These are phyloP conservation scores for Daktulosphaira vitifoliae DNA, from an alignment of 1,140 invertebrate genomes.

Conservation along the genomic window DNA sequence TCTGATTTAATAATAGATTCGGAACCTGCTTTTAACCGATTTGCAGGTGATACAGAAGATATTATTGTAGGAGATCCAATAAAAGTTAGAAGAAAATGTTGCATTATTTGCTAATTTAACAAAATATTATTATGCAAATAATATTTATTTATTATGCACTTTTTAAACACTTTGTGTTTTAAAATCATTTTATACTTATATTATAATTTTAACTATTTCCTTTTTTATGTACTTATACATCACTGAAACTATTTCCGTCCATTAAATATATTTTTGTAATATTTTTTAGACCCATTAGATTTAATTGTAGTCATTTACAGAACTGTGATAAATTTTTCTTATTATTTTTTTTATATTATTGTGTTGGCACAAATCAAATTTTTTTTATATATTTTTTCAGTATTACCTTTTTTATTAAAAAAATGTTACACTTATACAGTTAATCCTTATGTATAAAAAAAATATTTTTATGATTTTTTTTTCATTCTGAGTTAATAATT, in stretches of 20 bases:
- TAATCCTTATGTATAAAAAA: no score
- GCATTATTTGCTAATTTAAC: slow-evolving; percentile 42
- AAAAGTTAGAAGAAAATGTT: slow-evolving; percentile 51
- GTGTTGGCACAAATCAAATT: slow-evolving; percentile 18
- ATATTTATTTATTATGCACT: not conserved
- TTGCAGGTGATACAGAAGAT: slow-evolving; percentile 57
- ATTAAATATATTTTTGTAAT: slow-evolving; percentile 3
- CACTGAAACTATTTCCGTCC: slow-evolving; percentile 29
- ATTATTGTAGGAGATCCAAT: slow-evolving; percentile 54
- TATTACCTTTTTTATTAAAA: no score
- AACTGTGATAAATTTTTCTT: slow-evolving; percentile 28
- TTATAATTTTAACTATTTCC: slow-evolving; percentile 1
- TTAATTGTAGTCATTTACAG: slow-evolving; percentile 19
- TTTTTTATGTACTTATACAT: slow-evolving; percentile 30
- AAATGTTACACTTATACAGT: no score
- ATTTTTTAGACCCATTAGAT: slow-evolving; percentile 14
- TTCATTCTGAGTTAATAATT: not conserved
- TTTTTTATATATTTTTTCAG: slow-evolving; percentile 20
- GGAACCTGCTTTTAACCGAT: slow-evolving; percentile 48
- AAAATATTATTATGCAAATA: not conserved
- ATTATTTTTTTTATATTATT: slow-evolving; percentile 15
- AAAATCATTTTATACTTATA: not conserved
- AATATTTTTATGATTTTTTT: not conserved
- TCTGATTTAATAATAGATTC: slow-evolving; percentile 42
- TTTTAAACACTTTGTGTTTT: no score